Evolutionary conservation across 2,113 vertebrate species (phyloP), one percentile per base, ranked within the genome.

Genomic region (Sapayoa aenigma): DNA sequence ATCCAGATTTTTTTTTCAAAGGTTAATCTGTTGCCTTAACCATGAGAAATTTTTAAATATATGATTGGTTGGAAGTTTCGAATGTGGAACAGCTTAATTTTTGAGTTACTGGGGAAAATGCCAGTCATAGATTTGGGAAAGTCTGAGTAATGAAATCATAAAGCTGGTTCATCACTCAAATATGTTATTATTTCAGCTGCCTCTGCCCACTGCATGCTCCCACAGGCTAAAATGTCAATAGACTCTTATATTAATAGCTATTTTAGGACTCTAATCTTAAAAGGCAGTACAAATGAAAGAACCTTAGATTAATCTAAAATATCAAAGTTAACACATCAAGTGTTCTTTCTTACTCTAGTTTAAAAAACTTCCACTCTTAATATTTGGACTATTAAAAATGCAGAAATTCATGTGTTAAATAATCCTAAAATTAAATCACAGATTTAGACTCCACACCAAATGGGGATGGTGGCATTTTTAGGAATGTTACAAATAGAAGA

Each of bases 221-320:
- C 92, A 52, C 93, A 94, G 65, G 93, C 86, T 92, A 89, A 96
- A 92, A 93, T 93, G 90, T 92, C 65, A 65, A 35, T 60, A 94
- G 49, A 4, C n/a, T 95, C 4, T 90, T 95, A 65, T 20, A 59
- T 87, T 75, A 84, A 63, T 60, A 92, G 55, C 68, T 92, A 33
- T 74, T 96, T 86, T 83, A 76, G 24, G 12, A 80, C 14, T 69
- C 53, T 82, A 42, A 39, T 89, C 39, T 82, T 83, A 91, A 84
- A 92, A 88, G 42, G 27, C 50, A 59, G 30, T 30, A 69, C 63
- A 93, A 68, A 53, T 71, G 25, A 66, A 87, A 68, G 39, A 85
- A 78, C 13, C 23, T 74, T 52, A 47, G 30, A 14, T 69, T 84
- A 85, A 74, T 66, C 20, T 44, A 62, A 89, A 83, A 27, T 79